Percentiles rank a stretch among this genome's conserved stretches.
Conservation (phyloP, 2,888 invertebrate species). For the Actias luna region DNA sequence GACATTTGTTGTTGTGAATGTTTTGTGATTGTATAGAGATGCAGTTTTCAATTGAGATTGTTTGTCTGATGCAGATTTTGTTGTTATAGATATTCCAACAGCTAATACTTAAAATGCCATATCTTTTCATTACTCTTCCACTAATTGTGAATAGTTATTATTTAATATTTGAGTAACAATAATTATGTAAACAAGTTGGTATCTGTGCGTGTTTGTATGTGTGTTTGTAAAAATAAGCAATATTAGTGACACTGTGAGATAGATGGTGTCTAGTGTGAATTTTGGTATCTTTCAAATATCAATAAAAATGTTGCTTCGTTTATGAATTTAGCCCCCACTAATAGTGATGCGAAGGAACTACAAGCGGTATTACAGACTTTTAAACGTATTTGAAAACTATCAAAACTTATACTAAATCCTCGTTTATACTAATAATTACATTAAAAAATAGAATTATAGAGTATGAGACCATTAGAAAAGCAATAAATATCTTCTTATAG, state of each 20-base stretch:
- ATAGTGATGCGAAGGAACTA: too few relatives aligned
- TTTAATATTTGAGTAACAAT: slow-evolving; percentile 14
- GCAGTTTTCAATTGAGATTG: slow-evolving; percentile 58
- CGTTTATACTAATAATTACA: not conserved
- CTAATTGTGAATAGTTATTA: slow-evolving; percentile 14
- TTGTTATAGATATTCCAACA: slow-evolving; percentile 33
- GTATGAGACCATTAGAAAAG: not conserved
- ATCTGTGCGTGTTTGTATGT: not conserved
- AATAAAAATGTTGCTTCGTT: not conserved
- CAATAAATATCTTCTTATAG: not conserved
- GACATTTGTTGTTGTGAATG: slow-evolving; percentile 64
- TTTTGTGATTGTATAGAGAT: slow-evolving; percentile 64
- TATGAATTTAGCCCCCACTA: too few relatives aligned
- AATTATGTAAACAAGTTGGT: slow-evolving; percentile 10
- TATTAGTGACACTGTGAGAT: slow-evolving; percentile 29
- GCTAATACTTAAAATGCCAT: slow-evolving; percentile 48
- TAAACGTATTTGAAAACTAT: not conserved
- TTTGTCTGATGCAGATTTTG: slow-evolving; percentile 78
- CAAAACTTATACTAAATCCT: not conserved
- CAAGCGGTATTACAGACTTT: too few relatives aligned
- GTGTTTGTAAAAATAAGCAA: slow-evolving; percentile 32
- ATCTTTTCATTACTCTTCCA: slow-evolving; percentile 25
- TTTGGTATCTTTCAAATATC: not conserved
- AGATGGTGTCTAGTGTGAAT: not conserved
- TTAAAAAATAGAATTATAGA: not conserved